phyloP scores from a whole-genome alignment of 2,113 vertebrate genomes.

The Chloroceryle aenea region DNA sequence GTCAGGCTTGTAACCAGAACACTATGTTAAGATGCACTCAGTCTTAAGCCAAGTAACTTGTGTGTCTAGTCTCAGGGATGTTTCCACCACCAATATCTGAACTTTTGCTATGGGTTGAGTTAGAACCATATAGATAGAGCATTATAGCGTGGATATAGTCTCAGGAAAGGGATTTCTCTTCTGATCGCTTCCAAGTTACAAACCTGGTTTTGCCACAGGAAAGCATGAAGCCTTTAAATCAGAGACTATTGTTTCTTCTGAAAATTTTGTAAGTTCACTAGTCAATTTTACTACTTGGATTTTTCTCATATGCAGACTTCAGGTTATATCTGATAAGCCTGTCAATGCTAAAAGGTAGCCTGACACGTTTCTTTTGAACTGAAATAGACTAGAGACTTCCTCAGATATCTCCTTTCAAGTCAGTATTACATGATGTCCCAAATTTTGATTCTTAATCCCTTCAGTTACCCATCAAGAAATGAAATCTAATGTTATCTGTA shows the following conservation, averaged over 20 bases:
- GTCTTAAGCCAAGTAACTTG: background rate
- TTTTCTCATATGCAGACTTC: background rate
- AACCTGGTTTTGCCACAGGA: background rate
- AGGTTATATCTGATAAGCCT: background rate
- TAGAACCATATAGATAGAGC: background rate
- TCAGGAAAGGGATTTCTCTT: background rate
- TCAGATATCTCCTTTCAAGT: background rate
- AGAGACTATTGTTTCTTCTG: background rate
- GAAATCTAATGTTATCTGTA: background rate
- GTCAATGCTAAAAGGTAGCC: background rate
- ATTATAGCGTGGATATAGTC: background rate
- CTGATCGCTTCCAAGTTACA: background rate
- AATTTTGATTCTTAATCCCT: background rate
- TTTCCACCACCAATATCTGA: background rate
- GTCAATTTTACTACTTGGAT: background rate
- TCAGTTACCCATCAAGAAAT: background rate
- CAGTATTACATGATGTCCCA: background rate
- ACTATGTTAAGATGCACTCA: background rate
- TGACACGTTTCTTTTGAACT: background rate
- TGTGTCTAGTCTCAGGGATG: background rate
- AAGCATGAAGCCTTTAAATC: background rate
- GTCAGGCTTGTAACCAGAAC: background rate
- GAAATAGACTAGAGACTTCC: background rate
- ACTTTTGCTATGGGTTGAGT: background rate
- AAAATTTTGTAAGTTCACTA: background rate